Base-by-base conservation (phyloP, 2,113 vertebrate species). In the Oreochromis spilurus region DNA sequence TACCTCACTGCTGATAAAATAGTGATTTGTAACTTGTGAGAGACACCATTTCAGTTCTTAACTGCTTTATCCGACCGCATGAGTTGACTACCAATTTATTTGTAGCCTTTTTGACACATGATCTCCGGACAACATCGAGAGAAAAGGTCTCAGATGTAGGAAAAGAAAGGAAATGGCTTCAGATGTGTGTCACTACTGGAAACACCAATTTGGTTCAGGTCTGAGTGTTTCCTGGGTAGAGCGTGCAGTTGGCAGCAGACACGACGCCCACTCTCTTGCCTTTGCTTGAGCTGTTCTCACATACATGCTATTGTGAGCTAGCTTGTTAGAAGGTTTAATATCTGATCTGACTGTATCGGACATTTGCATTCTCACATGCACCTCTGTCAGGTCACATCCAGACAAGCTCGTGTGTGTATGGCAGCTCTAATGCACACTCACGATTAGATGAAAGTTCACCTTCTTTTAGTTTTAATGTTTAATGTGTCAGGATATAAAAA, bases 401-500 rank as follows among this genome's bases (percentile, higher is more conserved):
- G 43, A 50, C 43, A 75, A 29, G 60, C 60, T 21, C 19, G 19
- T 38, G 45, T 52, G 14, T 48, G 9, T 26, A 26, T 75, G 14
- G 40, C 21, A 72, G 14, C 14, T 48, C 9, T 45, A 45, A 17
- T 26, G 7, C 8, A 72, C 21, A 72, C 9, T 75, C 43, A 50
- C 2, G 2, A 29, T 50, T 29, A 50, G 24, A 75, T 29, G 43
- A 31, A 29, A 75, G 70, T 75, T 48, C 21, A 48, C 40, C 24
- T 45, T 75, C 40, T 48, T 75, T 75, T 45, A 75, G 14, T 75
- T 48, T 24, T 10, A 75, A 17, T 48, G 1, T 75, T 48, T 75
- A 48, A 48, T 2, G 0, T 0, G 4, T 48, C 40, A 0, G 40
- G 14, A 26, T 45, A 45, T 38, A 67, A 67, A 40, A 38, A 67